Evolutionary conservation across 2,113 vertebrate species (phyloP).

Genomic region (Bubalus kerabau): DNA sequence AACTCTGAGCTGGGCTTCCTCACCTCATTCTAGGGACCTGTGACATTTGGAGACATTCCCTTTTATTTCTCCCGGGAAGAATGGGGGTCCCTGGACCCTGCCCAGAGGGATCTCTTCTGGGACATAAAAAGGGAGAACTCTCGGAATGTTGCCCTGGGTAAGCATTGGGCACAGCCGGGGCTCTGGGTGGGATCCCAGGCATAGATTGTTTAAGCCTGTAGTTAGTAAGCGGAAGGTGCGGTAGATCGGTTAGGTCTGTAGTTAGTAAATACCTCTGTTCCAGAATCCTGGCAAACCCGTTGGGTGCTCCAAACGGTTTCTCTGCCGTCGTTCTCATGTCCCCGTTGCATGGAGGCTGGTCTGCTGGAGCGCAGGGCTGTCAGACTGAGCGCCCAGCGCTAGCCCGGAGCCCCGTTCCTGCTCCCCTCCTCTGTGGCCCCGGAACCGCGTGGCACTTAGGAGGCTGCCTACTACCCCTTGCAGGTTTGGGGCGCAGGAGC

Average conservation of each 20-base stretch:
- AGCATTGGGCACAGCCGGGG: not conserved
- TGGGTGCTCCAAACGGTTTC: not conserved
- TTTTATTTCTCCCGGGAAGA: conserved; percentile 72
- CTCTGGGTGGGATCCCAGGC: not conserved
- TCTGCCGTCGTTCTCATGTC: not conserved
- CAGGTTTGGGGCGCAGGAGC: conserved; percentile 47
- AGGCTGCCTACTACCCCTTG: not conserved
- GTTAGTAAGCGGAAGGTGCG: not conserved
- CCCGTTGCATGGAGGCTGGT: not conserved
- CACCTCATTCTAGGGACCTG: conserved; percentile 22
- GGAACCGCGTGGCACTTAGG: not conserved
- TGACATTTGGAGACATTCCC: conserved; percentile 60
- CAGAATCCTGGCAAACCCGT: not conserved
- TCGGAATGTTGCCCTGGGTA: conserved; percentile 32
- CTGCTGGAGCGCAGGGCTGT: not conserved
- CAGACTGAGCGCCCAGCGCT: not conserved
- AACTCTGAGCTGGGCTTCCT: not conserved
- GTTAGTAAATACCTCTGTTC: not conserved
- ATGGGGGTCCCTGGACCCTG: conserved; percentile 61
- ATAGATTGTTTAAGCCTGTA: not conserved
- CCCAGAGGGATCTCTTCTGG: conserved; percentile 70
- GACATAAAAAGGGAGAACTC: conserved; percentile 68
- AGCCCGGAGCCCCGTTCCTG: not conserved
- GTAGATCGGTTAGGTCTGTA: not conserved
- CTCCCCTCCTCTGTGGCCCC: not conserved